Conservation (phyloP, 1,140 invertebrate genomes). For the Cepaea nemoralis region DNA sequence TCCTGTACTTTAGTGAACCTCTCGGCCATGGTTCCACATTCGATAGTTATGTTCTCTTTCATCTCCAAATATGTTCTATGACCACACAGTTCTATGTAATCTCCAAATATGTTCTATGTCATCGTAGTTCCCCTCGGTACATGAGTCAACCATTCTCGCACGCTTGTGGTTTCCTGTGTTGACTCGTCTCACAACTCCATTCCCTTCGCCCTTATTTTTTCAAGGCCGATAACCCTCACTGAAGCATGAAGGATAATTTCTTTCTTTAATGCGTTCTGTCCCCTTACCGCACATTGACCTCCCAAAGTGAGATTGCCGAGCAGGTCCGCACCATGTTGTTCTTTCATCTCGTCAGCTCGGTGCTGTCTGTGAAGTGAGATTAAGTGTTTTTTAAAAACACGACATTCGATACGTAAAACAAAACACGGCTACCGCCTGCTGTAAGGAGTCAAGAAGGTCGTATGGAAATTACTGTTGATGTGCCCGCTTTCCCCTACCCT, state of each 20-base stretch:
- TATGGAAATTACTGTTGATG: not conserved
- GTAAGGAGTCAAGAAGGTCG: not conserved
- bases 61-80: no score
- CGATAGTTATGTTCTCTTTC: no score
- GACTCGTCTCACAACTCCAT: not conserved
- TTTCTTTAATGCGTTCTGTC: not conserved
- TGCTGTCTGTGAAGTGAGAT: slow-evolving; percentile 6
- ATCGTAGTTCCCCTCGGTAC: no score
- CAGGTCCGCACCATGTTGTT: not conserved
- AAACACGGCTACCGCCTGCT: not conserved
- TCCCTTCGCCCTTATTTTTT: not conserved
- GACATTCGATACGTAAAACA: not conserved
- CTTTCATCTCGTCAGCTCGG: not conserved
- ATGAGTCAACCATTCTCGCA: no score
- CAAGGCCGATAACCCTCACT: not conserved
- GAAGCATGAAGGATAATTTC: not conserved
- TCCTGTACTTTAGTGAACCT: no score
- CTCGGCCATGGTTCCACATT: no score
- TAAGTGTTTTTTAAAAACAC: slow-evolving; percentile 7
- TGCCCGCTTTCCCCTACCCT: no score
- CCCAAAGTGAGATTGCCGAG: not conserved
- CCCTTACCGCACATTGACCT: not conserved
- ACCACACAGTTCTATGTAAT: no score
- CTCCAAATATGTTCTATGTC: no score
- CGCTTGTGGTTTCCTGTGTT: no score